phyloP scores from a whole-genome alignment of 2,797 vertebrate species.

The Cirrhinus mrigala region DNA sequence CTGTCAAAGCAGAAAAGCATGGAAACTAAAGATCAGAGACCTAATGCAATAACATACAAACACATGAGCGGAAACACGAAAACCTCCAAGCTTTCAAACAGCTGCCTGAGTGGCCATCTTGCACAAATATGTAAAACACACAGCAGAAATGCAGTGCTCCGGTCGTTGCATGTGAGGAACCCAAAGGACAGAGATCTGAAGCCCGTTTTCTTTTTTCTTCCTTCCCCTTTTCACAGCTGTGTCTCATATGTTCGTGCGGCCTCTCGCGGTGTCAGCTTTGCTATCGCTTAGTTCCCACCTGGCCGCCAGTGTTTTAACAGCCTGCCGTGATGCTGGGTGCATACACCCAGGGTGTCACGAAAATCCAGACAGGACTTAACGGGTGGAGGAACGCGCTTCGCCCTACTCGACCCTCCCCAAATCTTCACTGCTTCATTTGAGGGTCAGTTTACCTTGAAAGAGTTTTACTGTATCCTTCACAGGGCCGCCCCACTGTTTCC shows the following conservation, averaged over 20 bases:
- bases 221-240: constrained; percentile 74
- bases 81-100: constrained; percentile 15
- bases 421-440: constrained; percentile 73
- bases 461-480: constrained; percentile 71
- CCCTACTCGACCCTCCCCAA: constrained; percentile 60
- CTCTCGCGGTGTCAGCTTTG: constrained; percentile 78
- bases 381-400: constrained; percentile 62
- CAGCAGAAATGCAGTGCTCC: constrained; percentile 45
- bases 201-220: constrained; percentile 45
- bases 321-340: constrained; percentile 66
- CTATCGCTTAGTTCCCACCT: constrained; percentile 78
- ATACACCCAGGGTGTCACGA: constrained; percentile 66
- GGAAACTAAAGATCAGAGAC: constrained; percentile 27
- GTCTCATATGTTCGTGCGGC: constrained; percentile 80
- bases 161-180: constrained; percentile 14
- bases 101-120: constrained; percentile 29
- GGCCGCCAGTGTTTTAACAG: constrained; percentile 76
- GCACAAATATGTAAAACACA: constrained; percentile 46
- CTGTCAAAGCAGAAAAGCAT: constrained; percentile 23
- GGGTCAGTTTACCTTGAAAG: constrained; percentile 71
- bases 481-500: constrained; percentile 62
- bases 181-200: constrained; percentile 37
- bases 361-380: constrained; percentile 66
- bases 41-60: constrained; percentile 17
- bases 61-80: constrained; percentile 20